Evolutionary conservation across 2,113 vertebrate genomes (phyloP), one percentile per base, ranked within the genome.

Genomic region (Cavia aperea): DNA sequence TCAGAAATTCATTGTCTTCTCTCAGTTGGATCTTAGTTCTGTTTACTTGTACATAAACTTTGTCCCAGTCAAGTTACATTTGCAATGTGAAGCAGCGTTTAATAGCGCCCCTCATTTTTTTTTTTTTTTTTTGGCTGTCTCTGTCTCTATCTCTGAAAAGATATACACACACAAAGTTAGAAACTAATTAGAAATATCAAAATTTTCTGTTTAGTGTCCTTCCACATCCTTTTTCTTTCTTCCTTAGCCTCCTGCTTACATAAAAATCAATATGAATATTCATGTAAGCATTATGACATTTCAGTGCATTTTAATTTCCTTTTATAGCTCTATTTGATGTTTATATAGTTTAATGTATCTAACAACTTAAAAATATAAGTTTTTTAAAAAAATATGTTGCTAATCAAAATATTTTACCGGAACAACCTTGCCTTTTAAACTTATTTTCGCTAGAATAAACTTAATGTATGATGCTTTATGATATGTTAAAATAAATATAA

Each of bases 351-450:
- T 90, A 93, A 54, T 87, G 86, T 94, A 51, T 73, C 36, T 90
- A 94, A 90, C 33, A 84, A 88, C 81, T 94, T 72, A 56, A 89
- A 96, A 93, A 88, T 88, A 79, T 43, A 91, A 81, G 5, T 33
- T 89, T 95, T 94, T 54, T 16, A 36, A 95, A 95, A 94, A 92
- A 83, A 77, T 94, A 56, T 85, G 56, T 87, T 58, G 72, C 86
- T 92, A 93, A 81, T 66, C 75, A 92, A 95, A 95, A 79, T 49
- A 72, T 88, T 31, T 88, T 94, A 70, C 56, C 33, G 83, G 43
- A 68, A 39, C 21, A 70, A 31, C 54, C 46, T 68, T 92, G n/a
- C 39, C 39, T 93, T 94, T 94, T 89, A 89, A 89, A 21, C 94
- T 96, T 86, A 86, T 91, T 88, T 92, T 94, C 68, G 7, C 43